Evolutionary conservation across 2,113 vertebrate species (phyloP).

Genomic region (Stigmatopora argus): DNA sequence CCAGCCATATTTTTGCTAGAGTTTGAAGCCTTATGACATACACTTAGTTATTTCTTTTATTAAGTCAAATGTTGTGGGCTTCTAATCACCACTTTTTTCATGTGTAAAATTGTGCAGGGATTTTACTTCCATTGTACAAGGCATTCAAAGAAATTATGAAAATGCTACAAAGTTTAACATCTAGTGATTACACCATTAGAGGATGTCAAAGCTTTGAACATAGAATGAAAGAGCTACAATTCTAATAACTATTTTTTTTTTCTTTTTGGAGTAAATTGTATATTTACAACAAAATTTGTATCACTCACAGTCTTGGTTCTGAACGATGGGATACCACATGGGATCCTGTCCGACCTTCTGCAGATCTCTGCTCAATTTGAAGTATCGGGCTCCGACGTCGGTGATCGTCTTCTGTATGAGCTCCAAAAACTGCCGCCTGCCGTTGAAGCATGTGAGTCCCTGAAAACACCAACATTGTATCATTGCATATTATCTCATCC

Average conservation of each 20-base stretch:
- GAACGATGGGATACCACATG: conserved; percentile 82
- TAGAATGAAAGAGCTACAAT: neutral
- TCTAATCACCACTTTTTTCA: too few species aligned
- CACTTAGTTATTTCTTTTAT: too few species aligned
- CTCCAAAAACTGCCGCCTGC: conserved; percentile 85
- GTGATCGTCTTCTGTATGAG: conserved; percentile 84
- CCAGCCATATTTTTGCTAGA: too few species aligned
- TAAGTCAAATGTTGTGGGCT: too few species aligned
- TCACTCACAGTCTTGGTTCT: conserved; percentile 86
- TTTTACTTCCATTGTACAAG: too few species aligned
- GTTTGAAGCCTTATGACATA: too few species aligned
- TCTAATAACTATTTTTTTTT: neutral
- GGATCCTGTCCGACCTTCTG: conserved; percentile 80
- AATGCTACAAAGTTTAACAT: too few species aligned
- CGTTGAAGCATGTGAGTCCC: conserved; percentile 81
- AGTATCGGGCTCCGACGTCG: conserved; percentile 81
- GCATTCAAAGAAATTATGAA: too few species aligned
- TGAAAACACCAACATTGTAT: conserved; percentile 43
- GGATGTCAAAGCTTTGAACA: neutral
- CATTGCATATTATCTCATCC: neutral
- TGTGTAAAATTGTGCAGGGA: too few species aligned
- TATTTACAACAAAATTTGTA: neutral
- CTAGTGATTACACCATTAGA: too few species aligned
- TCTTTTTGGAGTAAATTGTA: neutral
- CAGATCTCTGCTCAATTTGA: conserved; percentile 83